Evolutionary conservation across 2,888 invertebrate genomes (phyloP).

Genomic region (Lepetodrilus schrolli): DNA sequence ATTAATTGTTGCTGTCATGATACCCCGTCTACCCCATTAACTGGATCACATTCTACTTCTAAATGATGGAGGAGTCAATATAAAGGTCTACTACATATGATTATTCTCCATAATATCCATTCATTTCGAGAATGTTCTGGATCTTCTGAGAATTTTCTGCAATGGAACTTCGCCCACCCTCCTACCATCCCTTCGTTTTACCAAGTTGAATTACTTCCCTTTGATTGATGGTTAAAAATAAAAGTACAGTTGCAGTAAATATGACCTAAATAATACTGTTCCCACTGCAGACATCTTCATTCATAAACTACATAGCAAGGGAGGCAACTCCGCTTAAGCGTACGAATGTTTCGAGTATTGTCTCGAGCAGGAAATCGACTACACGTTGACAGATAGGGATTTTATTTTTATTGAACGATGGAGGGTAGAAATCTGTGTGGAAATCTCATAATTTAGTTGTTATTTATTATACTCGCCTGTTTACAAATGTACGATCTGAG

Average conservation of each 20-base stretch:
- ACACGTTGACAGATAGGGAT: constrained; percentile 5
- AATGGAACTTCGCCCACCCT: too few species aligned
- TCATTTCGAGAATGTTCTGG: too few species aligned
- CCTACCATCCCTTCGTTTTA: too few species aligned
- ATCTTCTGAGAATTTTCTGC: too few species aligned
- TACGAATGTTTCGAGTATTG: neutral
- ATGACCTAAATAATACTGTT: neutral
- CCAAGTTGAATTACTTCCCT: constrained; percentile 9
- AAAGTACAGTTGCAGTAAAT: neutral
- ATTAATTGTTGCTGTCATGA: too few species aligned
- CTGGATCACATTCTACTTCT: too few species aligned
- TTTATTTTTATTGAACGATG: neutral
- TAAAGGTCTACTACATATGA: too few species aligned
- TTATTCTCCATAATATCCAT: too few species aligned
- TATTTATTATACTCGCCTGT: neutral
- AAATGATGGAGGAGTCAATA: too few species aligned
- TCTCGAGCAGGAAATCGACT: constrained; percentile 10
- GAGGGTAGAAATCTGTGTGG: constrained; percentile 1
- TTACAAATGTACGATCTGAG: neutral
- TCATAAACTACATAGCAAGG: neutral
- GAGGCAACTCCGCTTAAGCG: neutral
- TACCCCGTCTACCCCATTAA: too few species aligned
- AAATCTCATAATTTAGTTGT: neutral
- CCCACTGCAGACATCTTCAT: neutral
- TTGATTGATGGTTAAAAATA: neutral